Evolutionary conservation across 2,797 vertebrate genomes (phyloP), one percentile per base, ranked within the genome.

Genomic region (Enteromius paludinosus): DNA sequence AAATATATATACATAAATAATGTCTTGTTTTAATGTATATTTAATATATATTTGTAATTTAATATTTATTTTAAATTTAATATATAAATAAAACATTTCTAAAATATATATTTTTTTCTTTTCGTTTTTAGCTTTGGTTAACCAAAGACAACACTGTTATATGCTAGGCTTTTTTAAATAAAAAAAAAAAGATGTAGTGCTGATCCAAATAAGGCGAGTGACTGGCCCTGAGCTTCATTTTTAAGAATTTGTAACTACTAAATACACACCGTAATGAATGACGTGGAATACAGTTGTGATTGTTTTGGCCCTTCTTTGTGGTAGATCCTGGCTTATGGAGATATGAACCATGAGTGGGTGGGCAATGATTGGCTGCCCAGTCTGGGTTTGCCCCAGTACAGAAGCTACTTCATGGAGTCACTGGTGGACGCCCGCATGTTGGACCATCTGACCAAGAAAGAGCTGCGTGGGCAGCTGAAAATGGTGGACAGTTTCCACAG

Each of bases 401-500:
- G 97, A 87, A 96, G 95, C 92, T 97, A 97, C 89, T 98, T 98
- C 93, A 98, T 98, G 97, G 97, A 98, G 92, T 97, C 96, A 11
- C 93, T 98, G 89, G 97, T 98, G 88, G 97, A 98, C 25, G 97
- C 97, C 0, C 96, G 97, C 56, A 98, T 98, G 97, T 83, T 98
- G 87, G 97, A 98, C 89, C 97, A 98, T 86, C 94, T 98, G 65
- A 98, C 96, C 92, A 98, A 98, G 93, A 98, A 98, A 90, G 97
- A 98, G 90, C 94, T 98, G 84, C 92, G 97, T 52, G 96, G 96
- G 41, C 97, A 98, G 85, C 96, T 98, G 41, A 98, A 98, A 88
- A 98, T 98, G 97, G 97, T 98, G 88, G 97, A 98, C 94, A 98
- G 96, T 92, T 98, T 98, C 90, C 97, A 98, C 94, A 96, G 97